Base-by-base conservation (phyloP, 2,888 invertebrate genomes). In the Formica aserva region DNA sequence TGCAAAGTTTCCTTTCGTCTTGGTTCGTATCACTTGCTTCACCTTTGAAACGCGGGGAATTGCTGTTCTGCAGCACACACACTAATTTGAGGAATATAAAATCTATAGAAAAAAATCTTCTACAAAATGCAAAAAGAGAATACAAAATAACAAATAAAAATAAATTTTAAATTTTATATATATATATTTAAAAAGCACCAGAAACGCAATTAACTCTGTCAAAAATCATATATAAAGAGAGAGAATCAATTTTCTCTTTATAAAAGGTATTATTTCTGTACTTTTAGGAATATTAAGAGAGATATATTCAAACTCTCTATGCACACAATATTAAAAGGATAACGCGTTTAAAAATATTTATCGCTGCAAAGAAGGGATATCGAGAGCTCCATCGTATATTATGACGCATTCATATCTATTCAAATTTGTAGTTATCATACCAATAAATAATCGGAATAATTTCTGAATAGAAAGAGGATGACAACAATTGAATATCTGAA, bases 291-390 rank as follows among this genome's bases (percentile, higher is more conserved):
- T 74, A 74, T 62, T n/a, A 15, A 62, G n/a, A 41, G 41, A 8
- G 18, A 18, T 32, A 32, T 32, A 32, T 48, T 48, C 13, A n/a
- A 67, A 0, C 1, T 48, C 6, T 48, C 8, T 48, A 18, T 1
- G 18, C 6, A n/a, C 48, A 48, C 26, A 26, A 67, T 32, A 69
- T 45, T 45, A 26, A 29, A 74, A 41, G 1, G 13, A 72, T 26
- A 41, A 26, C 4, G 8, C 48, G 8, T 41, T 62, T 62, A 22
- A 63, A 22, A 62, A 62, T 63, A 75, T 48, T 45, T 74, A 32
- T 45, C 15, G 29, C 15, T 62, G 11, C 15, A 62, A 26, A 62
- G 0, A 63, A 75, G 3, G 18, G 3, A 26, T 29, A n/a, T 32
- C 6, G 8, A 32, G 32, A 6, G 45, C 13, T 32, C n/a, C 11